These are phyloP conservation scores for Nematolebias whitei DNA, from an alignment of 2,113 vertebrate species.

Conservation along the genomic window DNA sequence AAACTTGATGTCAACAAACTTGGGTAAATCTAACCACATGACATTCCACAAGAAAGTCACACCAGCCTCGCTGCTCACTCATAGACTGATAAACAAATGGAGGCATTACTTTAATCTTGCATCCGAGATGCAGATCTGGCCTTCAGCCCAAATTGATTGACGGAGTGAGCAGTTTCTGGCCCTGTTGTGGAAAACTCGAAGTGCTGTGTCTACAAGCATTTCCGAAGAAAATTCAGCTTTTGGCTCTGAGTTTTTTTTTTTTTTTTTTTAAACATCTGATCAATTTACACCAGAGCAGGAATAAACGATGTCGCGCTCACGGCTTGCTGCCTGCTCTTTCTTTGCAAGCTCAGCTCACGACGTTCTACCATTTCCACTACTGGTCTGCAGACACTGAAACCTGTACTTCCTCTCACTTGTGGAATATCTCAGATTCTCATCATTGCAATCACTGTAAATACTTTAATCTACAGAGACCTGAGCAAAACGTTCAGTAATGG, in stretches of 20 bases:
- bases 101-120: conserved; percentile 9
- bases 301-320: conserved; percentile 80
- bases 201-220: conserved; percentile 51
- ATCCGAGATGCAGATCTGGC: conserved; percentile 22
- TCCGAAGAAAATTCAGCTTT: conserved; percentile 48
- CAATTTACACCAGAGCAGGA: conserved; percentile 82
- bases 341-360: conserved; percentile 72
- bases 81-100: conserved; percentile 8
- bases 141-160: conserved; percentile 38
- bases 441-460: conserved; percentile 14
- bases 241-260: conserved; percentile 45
- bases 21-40: conserved; percentile 62
- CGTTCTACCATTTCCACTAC: conserved; percentile 39
- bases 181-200: conserved; percentile 26
- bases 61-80: conserved; percentile 44
- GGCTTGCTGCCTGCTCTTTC: conserved; percentile 52
- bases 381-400: conserved; percentile 13
- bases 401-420: conserved; percentile 13
- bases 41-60: conserved; percentile 61
- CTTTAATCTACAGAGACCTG: too few relatives aligned
- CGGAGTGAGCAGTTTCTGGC: conserved; percentile 22
- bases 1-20: conserved; percentile 54
- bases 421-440: conserved; percentile 21
- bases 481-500: neutral
- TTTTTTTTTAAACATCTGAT: conserved; percentile 72